A percentile compares a stretch with the other conserved stretches of the same genome.
phyloP scores from a whole-genome alignment of 1,140 invertebrate species.

The Brachionus rubens region DNA sequence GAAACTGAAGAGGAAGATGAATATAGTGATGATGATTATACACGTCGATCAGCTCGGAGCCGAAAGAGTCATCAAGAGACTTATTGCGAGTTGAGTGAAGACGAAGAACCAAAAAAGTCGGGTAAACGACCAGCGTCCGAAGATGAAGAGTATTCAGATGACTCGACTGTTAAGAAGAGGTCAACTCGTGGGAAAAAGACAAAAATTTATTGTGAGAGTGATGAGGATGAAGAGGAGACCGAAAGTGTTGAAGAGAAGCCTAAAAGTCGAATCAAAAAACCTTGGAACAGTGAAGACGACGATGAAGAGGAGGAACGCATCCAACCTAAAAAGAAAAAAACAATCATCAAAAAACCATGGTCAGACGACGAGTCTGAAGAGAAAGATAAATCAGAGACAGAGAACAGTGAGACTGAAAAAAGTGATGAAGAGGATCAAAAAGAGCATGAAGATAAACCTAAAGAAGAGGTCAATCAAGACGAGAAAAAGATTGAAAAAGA shows the following conservation, averaged over 20 bases:
- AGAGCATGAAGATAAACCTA: too few relatives aligned
- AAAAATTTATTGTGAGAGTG: neutral
- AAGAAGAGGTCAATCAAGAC: too few relatives aligned
- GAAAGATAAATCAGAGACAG: neutral
- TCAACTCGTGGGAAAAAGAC: neutral
- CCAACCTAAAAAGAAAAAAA: neutral
- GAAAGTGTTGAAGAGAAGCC: neutral
- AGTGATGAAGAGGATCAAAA: neutral
- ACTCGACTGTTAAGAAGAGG: neutral
- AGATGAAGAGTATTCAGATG: neutral
- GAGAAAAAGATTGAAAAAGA: too few relatives aligned
- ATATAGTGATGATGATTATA: neutral
- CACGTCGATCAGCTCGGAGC: neutral
- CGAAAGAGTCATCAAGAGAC: neutral
- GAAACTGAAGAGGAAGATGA: neutral
- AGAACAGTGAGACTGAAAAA: neutral
- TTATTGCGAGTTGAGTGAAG: neutral
- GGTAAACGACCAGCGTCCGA: neutral
- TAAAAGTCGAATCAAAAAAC: neutral
- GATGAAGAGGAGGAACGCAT: neutral
- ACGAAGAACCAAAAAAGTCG: neutral
- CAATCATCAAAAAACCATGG: conserved; percentile 7
- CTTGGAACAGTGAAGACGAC: neutral
- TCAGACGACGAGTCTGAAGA: neutral
- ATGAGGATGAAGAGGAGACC: neutral